Evolutionary conservation across 2,113 vertebrate genomes (phyloP).

Genomic region (Dasypus novemcinctus): DNA sequence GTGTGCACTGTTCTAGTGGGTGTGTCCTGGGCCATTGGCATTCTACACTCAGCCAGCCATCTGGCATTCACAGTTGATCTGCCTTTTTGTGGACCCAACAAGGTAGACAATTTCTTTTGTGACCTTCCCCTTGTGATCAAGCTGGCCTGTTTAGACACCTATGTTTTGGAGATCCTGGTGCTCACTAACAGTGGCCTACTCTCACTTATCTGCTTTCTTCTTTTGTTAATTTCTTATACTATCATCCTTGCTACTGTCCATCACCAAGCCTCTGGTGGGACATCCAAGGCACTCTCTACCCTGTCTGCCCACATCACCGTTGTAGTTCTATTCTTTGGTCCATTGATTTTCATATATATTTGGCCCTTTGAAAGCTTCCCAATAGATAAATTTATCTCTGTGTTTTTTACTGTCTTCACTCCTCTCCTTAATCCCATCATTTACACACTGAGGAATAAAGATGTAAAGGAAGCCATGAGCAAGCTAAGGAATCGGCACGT

Average conservation of each 20-base stretch:
- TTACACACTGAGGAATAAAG: slow-evolving; percentile 63
- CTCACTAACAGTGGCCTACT: slow-evolving; percentile 39
- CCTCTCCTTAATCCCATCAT: slow-evolving; percentile 49
- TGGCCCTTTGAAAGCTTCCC: slow-evolving; percentile 46
- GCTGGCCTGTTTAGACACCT: slow-evolving; percentile 53
- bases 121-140: slow-evolving; percentile 32
- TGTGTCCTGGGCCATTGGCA: slow-evolving; percentile 44
- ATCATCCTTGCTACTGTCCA: slow-evolving; percentile 26
- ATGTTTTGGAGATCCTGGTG: slow-evolving; percentile 27
- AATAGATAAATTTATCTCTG: slow-evolving; percentile 43
- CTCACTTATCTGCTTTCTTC: slow-evolving; percentile 31
- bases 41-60: slow-evolving; percentile 51
- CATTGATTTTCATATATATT: slow-evolving; percentile 57
- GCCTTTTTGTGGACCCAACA: slow-evolving; percentile 72
- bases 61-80: slow-evolving; percentile 45
- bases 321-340: slow-evolving; percentile 40
- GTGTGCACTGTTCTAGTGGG: slow-evolving; percentile 23
- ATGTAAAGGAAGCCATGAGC: slow-evolving; percentile 50
- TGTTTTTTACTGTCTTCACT: slow-evolving; percentile 54
- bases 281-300: slow-evolving; percentile 7
- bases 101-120: slow-evolving; percentile 64
- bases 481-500: not conserved
- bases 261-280: not conserved
- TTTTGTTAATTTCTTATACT: slow-evolving; percentile 42
- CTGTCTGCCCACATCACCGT: slow-evolving; percentile 34